phyloP scores from a whole-genome alignment of 92 coral and sea anemone genomes.

The Metridium senile region DNA sequence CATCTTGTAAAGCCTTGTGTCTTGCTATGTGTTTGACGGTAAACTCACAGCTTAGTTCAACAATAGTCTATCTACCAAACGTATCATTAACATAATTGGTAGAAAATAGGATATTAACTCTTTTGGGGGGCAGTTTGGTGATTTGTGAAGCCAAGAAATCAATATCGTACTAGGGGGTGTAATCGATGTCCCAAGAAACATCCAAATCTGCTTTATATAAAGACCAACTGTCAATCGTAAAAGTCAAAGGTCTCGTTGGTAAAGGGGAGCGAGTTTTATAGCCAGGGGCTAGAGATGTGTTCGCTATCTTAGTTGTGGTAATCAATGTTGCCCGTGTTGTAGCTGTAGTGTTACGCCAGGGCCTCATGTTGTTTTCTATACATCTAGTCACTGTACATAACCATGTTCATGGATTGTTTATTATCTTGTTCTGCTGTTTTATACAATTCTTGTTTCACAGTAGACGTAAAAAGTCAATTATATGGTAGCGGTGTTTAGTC shows the following conservation, averaged over 20 bases:
- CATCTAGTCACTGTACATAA: too few relatives aligned
- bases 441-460: too few relatives aligned
- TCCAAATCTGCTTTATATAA: slow-evolving; percentile 32
- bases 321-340: not conserved
- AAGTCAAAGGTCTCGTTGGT: slow-evolving; percentile 19
- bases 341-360: too few relatives aligned
- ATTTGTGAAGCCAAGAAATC: not conserved
- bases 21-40: not conserved
- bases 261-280: slow-evolving; percentile 5
- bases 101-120: not conserved
- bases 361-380: too few relatives aligned
- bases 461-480: not conserved
- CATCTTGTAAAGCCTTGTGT: slow-evolving; percentile 10
- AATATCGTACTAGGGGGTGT: slow-evolving; percentile 31
- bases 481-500: not conserved
- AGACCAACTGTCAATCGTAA: slow-evolving; percentile 13
- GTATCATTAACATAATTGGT: not conserved
- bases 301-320: slow-evolving; percentile 9
- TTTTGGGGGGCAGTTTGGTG: not conserved
- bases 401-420: too few relatives aligned
- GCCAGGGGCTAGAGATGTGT: slow-evolving; percentile 2
- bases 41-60: not conserved
- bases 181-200: slow-evolving; percentile 22
- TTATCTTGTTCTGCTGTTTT: too few relatives aligned
- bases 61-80: not conserved